Evolutionary conservation across 2,113 vertebrate species (phyloP), one percentile per base, ranked within the genome.

Genomic region (Aldabrachelys gigantea): DNA sequence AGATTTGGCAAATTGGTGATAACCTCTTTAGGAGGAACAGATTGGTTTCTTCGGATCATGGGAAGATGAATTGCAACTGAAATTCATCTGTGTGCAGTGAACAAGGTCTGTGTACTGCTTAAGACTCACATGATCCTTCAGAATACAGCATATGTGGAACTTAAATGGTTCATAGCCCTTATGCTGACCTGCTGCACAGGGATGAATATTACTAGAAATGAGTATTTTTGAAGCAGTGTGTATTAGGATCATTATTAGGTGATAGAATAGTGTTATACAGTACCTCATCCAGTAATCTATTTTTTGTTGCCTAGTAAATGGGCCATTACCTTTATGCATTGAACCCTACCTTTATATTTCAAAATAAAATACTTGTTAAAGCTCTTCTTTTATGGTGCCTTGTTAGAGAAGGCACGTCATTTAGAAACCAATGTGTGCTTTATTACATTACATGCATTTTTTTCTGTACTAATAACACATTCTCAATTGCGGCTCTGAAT

Each of bases 401-500:
- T 72, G n/a, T 72, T n/a, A 62, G 24, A 56, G 50, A 62, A 86
- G 62, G 1, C 31, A 50, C 80, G 87, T 44, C 54, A 35, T 89
- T 93, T 69, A 81, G 54, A 94, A 91, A 80, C 1, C 1, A 91
- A 87, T 2, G 50, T 41, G 50, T 0, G 13, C 80, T 92, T 89
- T 83, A 35, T 53, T 89, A 41, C 88, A 93, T 91, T 83, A 62
- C 27, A 31, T 53, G 5, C 35, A 57, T 53, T 57, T 94, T 85
- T 90, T 22, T 54, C 16, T 79, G 80, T 9, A 72, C 72, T 94
- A 91, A 91, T 53, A 93, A 81, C 57, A 81, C 29, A 89, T 84
- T 57, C 65, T 38, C 17, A 49, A 69, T 47, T 88, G 8, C 24
- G 1, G 35, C 19, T 82, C 94, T 87, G 44, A 44, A 84, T 75